Percentiles rank a stretch among this genome's conserved stretches.
These are phyloP conservation scores for Andrena hattorfiana DNA, from an alignment of 2,888 invertebrate species.

Conservation along the genomic window DNA sequence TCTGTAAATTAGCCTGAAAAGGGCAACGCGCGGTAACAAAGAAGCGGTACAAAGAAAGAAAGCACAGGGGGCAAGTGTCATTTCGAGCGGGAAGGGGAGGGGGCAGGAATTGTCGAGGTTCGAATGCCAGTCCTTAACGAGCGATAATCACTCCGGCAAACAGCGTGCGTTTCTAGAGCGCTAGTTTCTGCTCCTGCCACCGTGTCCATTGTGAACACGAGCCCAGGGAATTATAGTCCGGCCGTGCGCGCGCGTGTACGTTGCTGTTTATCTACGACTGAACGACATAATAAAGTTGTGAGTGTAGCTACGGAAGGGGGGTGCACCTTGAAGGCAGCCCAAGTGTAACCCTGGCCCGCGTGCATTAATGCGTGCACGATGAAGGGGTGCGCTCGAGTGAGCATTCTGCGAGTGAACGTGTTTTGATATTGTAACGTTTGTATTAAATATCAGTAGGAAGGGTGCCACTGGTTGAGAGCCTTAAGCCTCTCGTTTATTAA, in stretches of 20 bases:
- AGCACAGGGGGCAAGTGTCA: conserved; percentile 33
- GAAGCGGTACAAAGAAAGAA: conserved; percentile 28
- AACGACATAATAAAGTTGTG: conserved; percentile 3
- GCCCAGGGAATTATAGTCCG: conserved; percentile 21
- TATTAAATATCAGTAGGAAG: conserved; percentile 78
- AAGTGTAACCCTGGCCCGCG: conserved; percentile 41
- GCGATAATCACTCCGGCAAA: conserved; percentile 79
- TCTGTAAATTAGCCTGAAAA: conserved; percentile 39
- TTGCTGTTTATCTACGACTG: conserved; percentile 31
- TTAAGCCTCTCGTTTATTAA: conserved; percentile 65
- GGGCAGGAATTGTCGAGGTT: conserved; percentile 63
- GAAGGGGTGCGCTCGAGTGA: conserved; percentile 74
- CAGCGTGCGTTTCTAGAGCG: conserved; percentile 62
- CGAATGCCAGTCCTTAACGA: conserved; percentile 73
- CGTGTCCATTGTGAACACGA: conserved; percentile 38
- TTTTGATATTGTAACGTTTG: conserved; percentile 81
- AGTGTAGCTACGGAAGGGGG: conserved; percentile 12
- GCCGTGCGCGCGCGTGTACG: background rate
- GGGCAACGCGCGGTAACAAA: conserved; percentile 32
- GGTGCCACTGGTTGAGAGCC: conserved; percentile 47
- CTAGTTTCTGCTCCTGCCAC: conserved; percentile 51
- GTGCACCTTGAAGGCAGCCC: conserved; percentile 43
- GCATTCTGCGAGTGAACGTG: conserved; percentile 71
- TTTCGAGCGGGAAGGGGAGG: conserved; percentile 25
- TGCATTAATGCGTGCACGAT: conserved; percentile 47